Base-by-base conservation (phyloP, 2,888 invertebrate genomes). In the Thera britannica region DNA sequence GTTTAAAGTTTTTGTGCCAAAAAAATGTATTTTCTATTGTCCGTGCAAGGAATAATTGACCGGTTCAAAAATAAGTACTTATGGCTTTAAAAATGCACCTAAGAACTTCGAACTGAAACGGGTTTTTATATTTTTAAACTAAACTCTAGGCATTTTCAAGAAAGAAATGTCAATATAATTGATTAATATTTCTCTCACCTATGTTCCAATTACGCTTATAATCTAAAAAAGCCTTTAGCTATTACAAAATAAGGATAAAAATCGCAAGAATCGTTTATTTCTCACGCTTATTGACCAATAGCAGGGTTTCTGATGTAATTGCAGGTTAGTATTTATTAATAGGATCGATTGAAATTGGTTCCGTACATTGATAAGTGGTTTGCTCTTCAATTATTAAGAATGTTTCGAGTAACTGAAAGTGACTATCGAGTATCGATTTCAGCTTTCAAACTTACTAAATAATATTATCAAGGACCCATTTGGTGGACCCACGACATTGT, bases 241-340 rank as follows among this genome's bases (percentile, higher is more conserved):
- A 35, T n/a, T 48, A 8, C 6, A 48, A 62, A 23, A 46, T 62
- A 55, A 48, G 23, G 48, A 55, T 36, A 55, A 1, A 35, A 56
- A 62, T 62, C 46, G 54, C 55, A 48, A 9, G 48, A 12, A 36
- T 36, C 36, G 8, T 36, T 46, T 35, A 58, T 58, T 72, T 70
- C 71, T 69, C 73, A 73, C 71, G 73, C 35, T 51, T 4, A 6
- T 52, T 8, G 58, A 55, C 48, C 59, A 59, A 64, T 52, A 52
- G 44, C 65, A 11, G 49, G 66, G 60, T 67, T 12, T 1, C 36
- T 62, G 57, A 38, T 59, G 64, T 64, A 54, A 63, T 56, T 62
- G 48, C 51, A 63, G 57, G 55, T 46, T 52, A 65, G 58, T 52
- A 59, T 66, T 58, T 66, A 61, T 65, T 57, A 61, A 67, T 58